Conservation (phyloP, 2,113 vertebrate genomes). For the Falco punctatus region DNA sequence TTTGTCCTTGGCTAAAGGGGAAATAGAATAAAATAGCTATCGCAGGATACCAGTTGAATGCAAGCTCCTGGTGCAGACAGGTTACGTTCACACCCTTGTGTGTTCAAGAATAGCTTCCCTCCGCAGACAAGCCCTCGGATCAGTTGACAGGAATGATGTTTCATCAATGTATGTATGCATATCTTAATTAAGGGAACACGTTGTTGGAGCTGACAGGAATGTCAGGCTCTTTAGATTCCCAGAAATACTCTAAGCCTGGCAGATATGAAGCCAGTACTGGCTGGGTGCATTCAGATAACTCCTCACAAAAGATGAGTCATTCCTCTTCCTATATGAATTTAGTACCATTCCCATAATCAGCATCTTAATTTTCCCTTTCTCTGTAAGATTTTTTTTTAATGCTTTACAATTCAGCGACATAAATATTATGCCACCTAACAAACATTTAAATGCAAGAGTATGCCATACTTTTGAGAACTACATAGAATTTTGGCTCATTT, state of each 20-base stretch:
- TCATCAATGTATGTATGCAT: not conserved
- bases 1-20: not conserved
- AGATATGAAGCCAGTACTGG: not conserved
- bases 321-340: conserved; percentile 27
- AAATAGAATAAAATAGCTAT: not conserved
- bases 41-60: not conserved
- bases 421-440: not conserved
- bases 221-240: conserved; percentile 36
- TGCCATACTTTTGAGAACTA: not conserved
- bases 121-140: not conserved
- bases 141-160: conserved; percentile 41
- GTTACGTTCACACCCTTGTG: not conserved
- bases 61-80: not conserved
- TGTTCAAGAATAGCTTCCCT: not conserved
- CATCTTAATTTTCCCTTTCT: not conserved
- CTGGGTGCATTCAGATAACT: conserved; percentile 13
- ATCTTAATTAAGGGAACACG: conserved; percentile 18
- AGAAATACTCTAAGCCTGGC: conserved; percentile 17
- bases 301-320: conserved; percentile 49
- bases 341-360: not conserved
- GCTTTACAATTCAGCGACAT: not conserved
- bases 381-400: not conserved
- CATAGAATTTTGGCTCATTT: not conserved
- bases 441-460: not conserved
- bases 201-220: conserved; percentile 35